A percentile compares a stretch with the other conserved stretches of the same genome.
These are phyloP conservation scores for Tridacna gigas DNA, from an alignment of 2,888 invertebrate species.

Conservation along the genomic window DNA sequence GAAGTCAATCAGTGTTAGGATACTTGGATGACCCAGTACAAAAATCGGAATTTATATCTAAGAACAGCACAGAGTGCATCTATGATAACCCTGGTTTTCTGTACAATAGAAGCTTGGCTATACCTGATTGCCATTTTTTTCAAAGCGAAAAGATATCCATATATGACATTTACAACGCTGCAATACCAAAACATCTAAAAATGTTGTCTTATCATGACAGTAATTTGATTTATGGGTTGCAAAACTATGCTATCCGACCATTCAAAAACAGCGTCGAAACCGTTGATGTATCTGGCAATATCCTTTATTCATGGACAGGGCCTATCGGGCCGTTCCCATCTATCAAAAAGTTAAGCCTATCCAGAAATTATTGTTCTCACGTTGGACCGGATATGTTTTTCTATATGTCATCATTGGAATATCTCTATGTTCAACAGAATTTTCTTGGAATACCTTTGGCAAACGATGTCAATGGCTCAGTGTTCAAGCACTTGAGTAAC, in stretches of 20 bases:
- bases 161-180: background rate
- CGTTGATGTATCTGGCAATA: slow-evolving; percentile 38
- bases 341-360: slow-evolving; percentile 38
- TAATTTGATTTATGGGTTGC: slow-evolving; percentile 26
- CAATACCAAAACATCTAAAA: slow-evolving; percentile 16
- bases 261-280: slow-evolving; percentile 20
- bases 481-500: slow-evolving; percentile 34
- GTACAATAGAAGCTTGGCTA: slow-evolving; percentile 18
- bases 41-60: background rate
- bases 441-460: slow-evolving; percentile 36
- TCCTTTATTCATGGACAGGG: slow-evolving; percentile 27
- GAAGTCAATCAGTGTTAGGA: background rate
- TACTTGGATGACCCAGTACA: background rate
- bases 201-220: slow-evolving; percentile 2
- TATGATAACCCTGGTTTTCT: slow-evolving; percentile 27
- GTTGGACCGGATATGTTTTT: slow-evolving; percentile 18
- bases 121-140: slow-evolving; percentile 18
- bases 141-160: background rate
- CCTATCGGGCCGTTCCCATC: slow-evolving; percentile 25
- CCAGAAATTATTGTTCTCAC: slow-evolving; percentile 33
- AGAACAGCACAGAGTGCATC: background rate
- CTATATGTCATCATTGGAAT: slow-evolving; percentile 1
- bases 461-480: background rate
- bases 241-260: background rate
- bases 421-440: slow-evolving; percentile 38